Evolutionary conservation across 2,113 vertebrate species (phyloP), one percentile per base, ranked within the genome.

Genomic region (Hiodon alosoides): DNA sequence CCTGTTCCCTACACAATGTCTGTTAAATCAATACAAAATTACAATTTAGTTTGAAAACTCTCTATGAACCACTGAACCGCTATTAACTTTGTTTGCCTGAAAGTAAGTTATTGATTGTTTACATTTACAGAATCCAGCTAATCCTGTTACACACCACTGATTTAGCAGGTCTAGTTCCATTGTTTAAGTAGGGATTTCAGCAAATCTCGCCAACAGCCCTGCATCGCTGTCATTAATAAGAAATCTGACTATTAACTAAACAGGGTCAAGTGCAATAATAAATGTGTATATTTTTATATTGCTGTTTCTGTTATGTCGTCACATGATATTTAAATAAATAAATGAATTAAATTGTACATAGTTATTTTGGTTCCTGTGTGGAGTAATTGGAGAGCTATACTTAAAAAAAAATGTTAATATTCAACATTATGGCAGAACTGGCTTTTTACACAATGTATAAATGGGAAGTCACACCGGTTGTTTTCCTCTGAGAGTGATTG

Each of bases 231-330:
- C 4, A 4, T n/a, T 16, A 3, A 0, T 14, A 6, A 64, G 14
- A 64, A 64, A 17, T 64, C 13, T 16, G 14, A 3, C 7, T 58
- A 66, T 65, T 31, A 54, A 62, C 69, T 76, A 78, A 73, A 77
- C 70, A 78, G 79, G 83, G 80, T 81, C 61, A 59, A 75, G 87
- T 89, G 88, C 88, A 89, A 90, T 86, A 83, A 79, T 76, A n/a
- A 70, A 54, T 78, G 71, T 81, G 53, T 69, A 31, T 31, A 31
- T 59, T 73, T 58, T 73, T 69, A 80, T 9, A 48, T 73, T 16
- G 11, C 52, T 14, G 31, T 81, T 54, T 57, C 60, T 76, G 14
- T 69, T 55, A 7, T 76, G 69, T 79, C 84, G 65, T 77, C 76
- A 8, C 67, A 61, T 79, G 83, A 77, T 51, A 10, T 79, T 5